Percentiles rank a stretch among this genome's conserved stretches.
Conservation (phyloP, 53 echinoderm and acorn worm species). For the Mesocentrotus franciscanus region DNA sequence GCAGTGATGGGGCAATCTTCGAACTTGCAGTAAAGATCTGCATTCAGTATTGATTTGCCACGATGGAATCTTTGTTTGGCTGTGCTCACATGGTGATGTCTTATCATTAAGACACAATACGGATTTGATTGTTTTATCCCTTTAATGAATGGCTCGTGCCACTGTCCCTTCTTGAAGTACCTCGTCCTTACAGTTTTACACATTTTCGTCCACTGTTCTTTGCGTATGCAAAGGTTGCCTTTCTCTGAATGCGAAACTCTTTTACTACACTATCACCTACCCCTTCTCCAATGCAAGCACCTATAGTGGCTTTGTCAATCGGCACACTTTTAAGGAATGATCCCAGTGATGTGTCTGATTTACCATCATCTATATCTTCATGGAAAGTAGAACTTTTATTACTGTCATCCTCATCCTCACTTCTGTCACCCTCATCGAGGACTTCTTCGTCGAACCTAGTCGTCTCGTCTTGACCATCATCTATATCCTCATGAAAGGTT, state of each 20-base stretch:
- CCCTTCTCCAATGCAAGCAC: slow-evolving; percentile 35
- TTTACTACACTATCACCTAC: slow-evolving; percentile 29
- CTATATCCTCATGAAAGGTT: too few species aligned
- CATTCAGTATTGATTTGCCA: background rate
- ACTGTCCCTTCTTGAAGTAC: background rate
- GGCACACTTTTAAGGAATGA: slow-evolving; percentile 24
- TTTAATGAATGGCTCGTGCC: slow-evolving; percentile 55
- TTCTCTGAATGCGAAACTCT: slow-evolving; percentile 17
- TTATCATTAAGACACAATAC: slow-evolving; percentile 16
- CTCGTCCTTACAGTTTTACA: background rate
- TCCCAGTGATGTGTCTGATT: background rate
- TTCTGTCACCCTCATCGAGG: too few species aligned
- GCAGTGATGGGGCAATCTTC: slow-evolving; percentile 50
- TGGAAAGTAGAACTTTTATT: background rate
- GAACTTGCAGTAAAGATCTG: slow-evolving; percentile 46
- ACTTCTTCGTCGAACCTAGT: too few species aligned
- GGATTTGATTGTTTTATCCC: slow-evolving; percentile 28
- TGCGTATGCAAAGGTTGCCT: background rate
- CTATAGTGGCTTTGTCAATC: slow-evolving; percentile 10
- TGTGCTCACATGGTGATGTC: slow-evolving; percentile 12
- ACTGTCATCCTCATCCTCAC: background rate
- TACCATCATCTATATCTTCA: background rate
- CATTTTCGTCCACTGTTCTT: slow-evolving; percentile 37
- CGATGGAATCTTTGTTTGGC: background rate
- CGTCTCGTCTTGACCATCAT: too few species aligned